Conservation (phyloP, 2,113 vertebrate genomes). For the Hippocampus guttulatus region DNA sequence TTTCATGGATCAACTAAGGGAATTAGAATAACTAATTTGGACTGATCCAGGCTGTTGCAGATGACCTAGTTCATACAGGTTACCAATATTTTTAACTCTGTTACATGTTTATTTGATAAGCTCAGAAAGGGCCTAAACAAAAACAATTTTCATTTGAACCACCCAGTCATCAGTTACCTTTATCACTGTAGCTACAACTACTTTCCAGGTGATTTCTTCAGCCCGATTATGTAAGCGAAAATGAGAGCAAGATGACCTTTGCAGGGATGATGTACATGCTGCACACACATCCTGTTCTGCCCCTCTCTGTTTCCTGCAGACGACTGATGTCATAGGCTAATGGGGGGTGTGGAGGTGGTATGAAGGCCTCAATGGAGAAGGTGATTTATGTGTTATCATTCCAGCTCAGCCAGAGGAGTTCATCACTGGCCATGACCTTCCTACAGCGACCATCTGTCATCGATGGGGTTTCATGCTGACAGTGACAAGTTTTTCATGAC, state of each 20-base stretch:
- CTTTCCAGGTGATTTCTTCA: constrained; percentile 27
- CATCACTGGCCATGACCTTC: constrained; percentile 47
- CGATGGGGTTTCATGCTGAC: constrained; percentile 37
- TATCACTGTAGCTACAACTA: constrained; percentile 1
- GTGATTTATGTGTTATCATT: constrained; percentile 40
- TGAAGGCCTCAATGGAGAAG: constrained; percentile 27
- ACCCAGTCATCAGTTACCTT: background rate
- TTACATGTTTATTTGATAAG: background rate
- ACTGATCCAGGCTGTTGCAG: background rate
- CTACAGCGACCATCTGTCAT: constrained; percentile 30
- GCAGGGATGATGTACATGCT: constrained; percentile 33
- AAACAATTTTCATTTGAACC: background rate
- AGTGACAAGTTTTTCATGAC: constrained; percentile 36
- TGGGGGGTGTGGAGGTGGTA: constrained; percentile 21
- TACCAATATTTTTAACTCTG: background rate
- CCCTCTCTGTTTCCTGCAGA: constrained; percentile 62
- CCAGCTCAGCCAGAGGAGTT: constrained; percentile 30
- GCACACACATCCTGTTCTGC: constrained; percentile 59
- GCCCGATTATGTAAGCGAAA: constrained; percentile 45
- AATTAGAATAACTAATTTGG: background rate
- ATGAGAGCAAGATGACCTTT: constrained; percentile 46
- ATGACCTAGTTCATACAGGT: background rate
- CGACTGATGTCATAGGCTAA: constrained; percentile 50
- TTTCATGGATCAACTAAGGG: background rate
- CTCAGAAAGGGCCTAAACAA: background rate